Evolutionary conservation across 2,888 invertebrate genomes (phyloP), one percentile per base, ranked within the genome.

Genomic region (Xestia sexstrigata): DNA sequence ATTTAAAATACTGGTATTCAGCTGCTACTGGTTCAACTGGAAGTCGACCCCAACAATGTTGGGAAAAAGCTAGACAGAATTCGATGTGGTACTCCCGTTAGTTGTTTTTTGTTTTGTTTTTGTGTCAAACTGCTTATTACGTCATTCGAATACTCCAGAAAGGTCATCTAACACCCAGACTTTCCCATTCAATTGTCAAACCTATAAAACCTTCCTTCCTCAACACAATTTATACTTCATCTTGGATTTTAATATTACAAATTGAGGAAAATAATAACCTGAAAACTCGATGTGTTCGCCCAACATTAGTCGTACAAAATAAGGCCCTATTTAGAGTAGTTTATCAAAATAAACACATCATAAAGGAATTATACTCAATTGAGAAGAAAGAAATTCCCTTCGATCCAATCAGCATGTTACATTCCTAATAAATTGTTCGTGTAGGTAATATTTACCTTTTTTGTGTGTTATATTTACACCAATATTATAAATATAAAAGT

Each of bases 201-300:
- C 35, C 26, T 60, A 17, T 30, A 70, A n/a, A 62, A 42, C 35
- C 7, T 45, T 30, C 42, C 11, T 45, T 39, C 49, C 23, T 1
- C 62, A 52, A 26, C 52, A 52, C 26, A 45, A 66, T 81, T 81
- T 26, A 58, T 81, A 55, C 26, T 81, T 49, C 66, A 23, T 78
- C 65, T 47, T 15, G 20, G 52, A 45, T 75, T 66, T 52, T 75
- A 79, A 39, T 78, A 47, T 13, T 67, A 39, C 15, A 79, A 62
- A 74, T 80, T 84, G 66, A 74, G 84, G 80, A 84, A 79, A 82
- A 70, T 79, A 82, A 67, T 74, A 74, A 63, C n/a, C 62, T 26
- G 62, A 73, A 82, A 84, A 67, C 49, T 49, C 30, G 7, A 70
- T 35, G n/a, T 67, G 20, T 63, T 83, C n/a, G 42, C 60, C 60